Evolutionary conservation across 23 tunicate species (phyloP).

Genomic region (Styela clava): DNA sequence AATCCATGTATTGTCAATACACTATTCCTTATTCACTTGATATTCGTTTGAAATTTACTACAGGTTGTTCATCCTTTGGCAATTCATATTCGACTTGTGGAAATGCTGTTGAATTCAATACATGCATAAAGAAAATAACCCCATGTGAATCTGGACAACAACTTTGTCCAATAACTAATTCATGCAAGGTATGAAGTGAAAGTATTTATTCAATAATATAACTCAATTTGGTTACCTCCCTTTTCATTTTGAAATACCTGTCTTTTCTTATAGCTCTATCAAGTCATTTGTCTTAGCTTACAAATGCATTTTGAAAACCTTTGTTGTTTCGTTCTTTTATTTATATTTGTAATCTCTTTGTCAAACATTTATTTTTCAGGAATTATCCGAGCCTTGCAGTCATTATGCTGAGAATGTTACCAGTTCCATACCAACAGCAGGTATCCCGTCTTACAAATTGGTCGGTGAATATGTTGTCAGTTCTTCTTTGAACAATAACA

Average conservation of each 20-base stretch:
- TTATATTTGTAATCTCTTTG: too few relatives aligned
- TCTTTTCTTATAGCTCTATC: too few relatives aligned
- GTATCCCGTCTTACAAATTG: slow-evolving; percentile 3
- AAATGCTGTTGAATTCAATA: not conserved
- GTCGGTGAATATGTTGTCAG: slow-evolving; percentile 10
- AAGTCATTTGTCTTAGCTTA: too few relatives aligned
- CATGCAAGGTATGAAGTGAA: slow-evolving; percentile 24
- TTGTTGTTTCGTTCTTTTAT: too few relatives aligned
- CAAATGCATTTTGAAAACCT: too few relatives aligned
- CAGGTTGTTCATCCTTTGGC: not conserved
- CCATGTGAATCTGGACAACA: slow-evolving; percentile 3
- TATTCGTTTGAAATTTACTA: too few relatives aligned
- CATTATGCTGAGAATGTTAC: not conserved
- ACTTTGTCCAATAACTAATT: slow-evolving; percentile 6
- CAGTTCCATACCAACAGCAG: slow-evolving; percentile 13
- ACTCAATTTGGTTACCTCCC: too few relatives aligned
- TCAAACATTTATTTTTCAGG: not conserved
- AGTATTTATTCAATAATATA: too few relatives aligned
- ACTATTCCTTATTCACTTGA: too few relatives aligned
- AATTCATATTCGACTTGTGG: slow-evolving; percentile 22
- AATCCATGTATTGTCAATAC: too few relatives aligned
- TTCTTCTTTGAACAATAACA: not conserved
- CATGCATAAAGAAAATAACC: not conserved
- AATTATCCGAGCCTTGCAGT: slow-evolving; percentile 16
- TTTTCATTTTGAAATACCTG: too few relatives aligned